Conservation (phyloP, 2,888 invertebrate species). For the Mactromeris polynyma region DNA sequence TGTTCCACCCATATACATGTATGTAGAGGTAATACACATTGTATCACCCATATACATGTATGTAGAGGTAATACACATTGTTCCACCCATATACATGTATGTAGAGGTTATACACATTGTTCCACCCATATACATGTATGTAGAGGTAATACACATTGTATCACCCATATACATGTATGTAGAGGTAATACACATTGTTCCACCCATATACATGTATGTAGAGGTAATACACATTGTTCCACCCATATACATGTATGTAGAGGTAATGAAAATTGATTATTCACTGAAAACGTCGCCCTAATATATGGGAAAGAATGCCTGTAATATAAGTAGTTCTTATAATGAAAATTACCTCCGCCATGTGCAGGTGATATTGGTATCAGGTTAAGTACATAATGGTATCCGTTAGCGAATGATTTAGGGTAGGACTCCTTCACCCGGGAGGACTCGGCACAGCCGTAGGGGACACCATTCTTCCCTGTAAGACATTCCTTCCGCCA, state of each 20-base stretch:
- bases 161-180: no score
- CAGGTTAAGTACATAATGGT: constrained; percentile 53
- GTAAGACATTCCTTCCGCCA: constrained; percentile 54
- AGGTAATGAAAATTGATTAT: no score
- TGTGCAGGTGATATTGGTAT: constrained; percentile 50
- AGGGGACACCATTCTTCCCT: constrained; percentile 32
- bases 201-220: no score
- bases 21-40: not conserved
- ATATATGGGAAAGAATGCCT: no score
- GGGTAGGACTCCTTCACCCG: constrained; percentile 22
- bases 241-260: no score
- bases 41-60: not conserved
- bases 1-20: not conserved
- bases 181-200: no score
- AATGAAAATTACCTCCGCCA: constrained; percentile 40
- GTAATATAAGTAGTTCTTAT: not conserved
- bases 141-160: no score
- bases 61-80: not conserved
- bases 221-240: no score
- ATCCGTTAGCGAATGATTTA: constrained; percentile 34
- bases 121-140: no score
- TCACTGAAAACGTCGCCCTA: no score
- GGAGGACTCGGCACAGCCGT: constrained; percentile 34
- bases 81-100: not conserved
- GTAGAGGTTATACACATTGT: no score